Evolutionary conservation across 2,113 vertebrate genomes (phyloP).

Genomic region (Silurus meridionalis): DNA sequence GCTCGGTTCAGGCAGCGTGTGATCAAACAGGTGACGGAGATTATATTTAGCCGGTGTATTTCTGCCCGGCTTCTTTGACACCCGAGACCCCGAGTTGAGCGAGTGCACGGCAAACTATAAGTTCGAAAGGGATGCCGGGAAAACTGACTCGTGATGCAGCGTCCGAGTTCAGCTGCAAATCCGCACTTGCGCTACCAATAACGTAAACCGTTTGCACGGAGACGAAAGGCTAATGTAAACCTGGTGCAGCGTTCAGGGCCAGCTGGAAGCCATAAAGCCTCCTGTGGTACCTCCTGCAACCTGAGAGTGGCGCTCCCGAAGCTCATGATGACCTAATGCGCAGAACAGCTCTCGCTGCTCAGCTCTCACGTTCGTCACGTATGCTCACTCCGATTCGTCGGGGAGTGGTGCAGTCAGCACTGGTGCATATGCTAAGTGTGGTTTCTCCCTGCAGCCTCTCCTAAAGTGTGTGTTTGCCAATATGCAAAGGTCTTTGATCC

Average conservation of each 20-base stretch:
- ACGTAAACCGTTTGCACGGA: neutral
- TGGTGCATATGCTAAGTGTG: neutral
- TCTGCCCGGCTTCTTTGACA: conserved; percentile 1
- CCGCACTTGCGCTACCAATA: neutral
- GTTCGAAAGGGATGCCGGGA: neutral
- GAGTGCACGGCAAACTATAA: neutral
- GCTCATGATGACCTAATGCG: neutral
- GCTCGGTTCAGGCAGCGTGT: conserved; percentile 46
- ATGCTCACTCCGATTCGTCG: conserved; percentile 2
- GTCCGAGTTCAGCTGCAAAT: neutral
- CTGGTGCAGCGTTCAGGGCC: neutral
- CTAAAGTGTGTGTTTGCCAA: neutral
- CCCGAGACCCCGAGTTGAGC: neutral
- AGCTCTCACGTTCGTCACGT: neutral
- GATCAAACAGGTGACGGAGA: conserved; percentile 38
- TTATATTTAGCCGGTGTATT: conserved; percentile 51
- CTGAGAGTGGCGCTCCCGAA: neutral
- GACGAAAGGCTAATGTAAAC: neutral
- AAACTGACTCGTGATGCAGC: neutral
- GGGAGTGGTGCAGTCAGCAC: neutral
- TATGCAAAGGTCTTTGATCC: neutral
- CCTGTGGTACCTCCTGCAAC: neutral
- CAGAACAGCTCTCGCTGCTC: neutral
- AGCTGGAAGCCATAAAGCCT: neutral
- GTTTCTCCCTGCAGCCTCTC: neutral